phyloP scores from a whole-genome alignment of 2,113 vertebrate species.

The Hyperopisus bebe region DNA sequence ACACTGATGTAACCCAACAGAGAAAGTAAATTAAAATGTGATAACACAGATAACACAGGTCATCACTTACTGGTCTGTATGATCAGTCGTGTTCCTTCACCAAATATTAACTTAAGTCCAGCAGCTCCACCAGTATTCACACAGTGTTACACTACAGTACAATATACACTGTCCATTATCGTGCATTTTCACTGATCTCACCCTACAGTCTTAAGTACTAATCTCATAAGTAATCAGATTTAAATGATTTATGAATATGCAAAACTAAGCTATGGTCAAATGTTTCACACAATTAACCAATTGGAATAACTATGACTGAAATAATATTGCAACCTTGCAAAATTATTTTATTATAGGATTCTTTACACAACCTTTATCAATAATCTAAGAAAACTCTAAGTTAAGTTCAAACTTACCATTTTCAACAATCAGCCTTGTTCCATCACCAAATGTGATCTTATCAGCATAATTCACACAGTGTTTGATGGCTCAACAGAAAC shows the following conservation, averaged over 20 bases:
- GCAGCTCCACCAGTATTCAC: not conserved
- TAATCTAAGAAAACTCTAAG: not conserved
- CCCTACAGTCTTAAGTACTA: not conserved
- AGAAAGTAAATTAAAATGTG: not conserved
- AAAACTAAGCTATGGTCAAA: not conserved
- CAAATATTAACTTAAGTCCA: not conserved
- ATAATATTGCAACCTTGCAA: not conserved
- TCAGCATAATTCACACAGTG: not conserved
- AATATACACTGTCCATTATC: not conserved
- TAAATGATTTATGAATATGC: not conserved
- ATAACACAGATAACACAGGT: not conserved
- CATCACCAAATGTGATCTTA: slow-evolving; percentile 7
- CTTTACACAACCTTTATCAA: not conserved
- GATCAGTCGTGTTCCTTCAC: slow-evolving; percentile 3
- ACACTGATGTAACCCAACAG: not conserved
- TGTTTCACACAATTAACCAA: slow-evolving; percentile 4
- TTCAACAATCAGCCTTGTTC: slow-evolving; percentile 18
- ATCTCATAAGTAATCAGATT: not conserved
- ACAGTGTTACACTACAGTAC: slow-evolving; percentile 4
- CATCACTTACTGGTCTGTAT: slow-evolving; percentile 4
- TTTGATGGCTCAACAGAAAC: not conserved
- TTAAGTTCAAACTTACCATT: not conserved
- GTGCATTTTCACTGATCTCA: not conserved
- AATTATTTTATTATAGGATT: not conserved
- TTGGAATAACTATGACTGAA: not conserved